Percentiles rank a stretch among this genome's conserved stretches.
phyloP scores from a whole-genome alignment of 2,113 vertebrate species.

The Regulus satrapa region DNA sequence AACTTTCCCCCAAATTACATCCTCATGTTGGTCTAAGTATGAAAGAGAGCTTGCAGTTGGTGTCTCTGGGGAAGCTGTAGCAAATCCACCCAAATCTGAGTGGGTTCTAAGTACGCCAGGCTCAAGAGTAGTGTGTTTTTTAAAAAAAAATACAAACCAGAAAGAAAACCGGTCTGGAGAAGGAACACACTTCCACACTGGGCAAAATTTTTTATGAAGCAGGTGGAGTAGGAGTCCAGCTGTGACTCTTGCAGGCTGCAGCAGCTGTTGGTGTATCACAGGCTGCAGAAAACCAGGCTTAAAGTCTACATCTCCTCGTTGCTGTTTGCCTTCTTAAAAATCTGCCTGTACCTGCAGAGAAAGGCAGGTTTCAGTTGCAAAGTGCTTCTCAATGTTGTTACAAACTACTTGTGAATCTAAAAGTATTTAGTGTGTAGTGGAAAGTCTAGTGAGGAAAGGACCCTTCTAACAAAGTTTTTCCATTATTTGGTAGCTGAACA shows the following conservation, averaged over 20 bases:
- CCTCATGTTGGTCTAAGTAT: accelerated
- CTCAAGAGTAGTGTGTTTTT: neutral
- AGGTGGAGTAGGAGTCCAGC: neutral
- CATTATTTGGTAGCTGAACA: neutral
- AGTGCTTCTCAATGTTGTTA: neutral
- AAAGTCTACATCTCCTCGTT: too few species aligned
- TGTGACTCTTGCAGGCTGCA: neutral
- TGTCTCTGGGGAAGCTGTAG: neutral
- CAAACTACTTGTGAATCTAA: neutral
- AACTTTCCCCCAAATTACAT: neutral
- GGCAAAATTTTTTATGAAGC: neutral
- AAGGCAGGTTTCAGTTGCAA: neutral
- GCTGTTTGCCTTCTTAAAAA: neutral
- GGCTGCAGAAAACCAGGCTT: too few species aligned
- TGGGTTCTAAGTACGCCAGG: neutral
- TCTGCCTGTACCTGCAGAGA: neutral
- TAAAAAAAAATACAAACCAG: neutral
- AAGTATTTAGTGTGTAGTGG: neutral
- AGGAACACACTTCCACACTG: neutral
- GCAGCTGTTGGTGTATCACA: neutral
- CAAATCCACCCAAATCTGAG: neutral
- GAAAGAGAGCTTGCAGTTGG: neutral
- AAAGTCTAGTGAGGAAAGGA: neutral
- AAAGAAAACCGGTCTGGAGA: neutral
- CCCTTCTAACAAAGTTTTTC: neutral